These are phyloP conservation scores for Pachydiplax longipennis DNA, from an alignment of 2,888 invertebrate species.

Conservation along the genomic window DNA sequence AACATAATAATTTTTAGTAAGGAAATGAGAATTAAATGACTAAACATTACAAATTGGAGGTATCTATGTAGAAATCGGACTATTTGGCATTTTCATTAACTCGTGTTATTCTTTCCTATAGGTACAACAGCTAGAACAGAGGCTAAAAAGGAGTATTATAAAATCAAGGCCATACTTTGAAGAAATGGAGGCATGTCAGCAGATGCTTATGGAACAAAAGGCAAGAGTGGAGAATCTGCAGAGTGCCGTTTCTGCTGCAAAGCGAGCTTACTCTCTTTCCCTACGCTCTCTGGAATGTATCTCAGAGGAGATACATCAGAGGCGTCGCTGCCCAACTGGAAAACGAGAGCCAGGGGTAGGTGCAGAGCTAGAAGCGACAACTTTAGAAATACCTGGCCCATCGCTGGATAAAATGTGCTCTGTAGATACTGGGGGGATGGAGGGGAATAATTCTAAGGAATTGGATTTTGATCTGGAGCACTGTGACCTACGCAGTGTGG, in stretches of 20 bases:
- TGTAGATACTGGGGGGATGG: background rate
- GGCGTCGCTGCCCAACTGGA: slow-evolving; percentile 63
- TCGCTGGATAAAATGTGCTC: background rate
- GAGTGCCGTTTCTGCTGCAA: slow-evolving; percentile 78
- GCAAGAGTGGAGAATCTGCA: slow-evolving; percentile 83
- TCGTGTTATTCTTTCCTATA: slow-evolving; percentile 54
- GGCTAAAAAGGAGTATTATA: slow-evolving; percentile 79
- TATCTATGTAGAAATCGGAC: background rate
- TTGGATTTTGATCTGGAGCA: slow-evolving; percentile 65
- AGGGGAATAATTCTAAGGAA: background rate
- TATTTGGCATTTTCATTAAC: background rate
- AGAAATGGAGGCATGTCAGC: slow-evolving; percentile 85
- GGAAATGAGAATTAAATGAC: no score
- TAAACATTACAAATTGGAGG: no score
- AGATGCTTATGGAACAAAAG: slow-evolving; percentile 85
- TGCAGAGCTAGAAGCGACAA: slow-evolving; percentile 66
- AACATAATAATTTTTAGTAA: no score
- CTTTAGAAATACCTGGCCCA: slow-evolving; percentile 60
- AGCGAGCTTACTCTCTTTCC: slow-evolving; percentile 81
- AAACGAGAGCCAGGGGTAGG: slow-evolving; percentile 78
- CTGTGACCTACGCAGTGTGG: slow-evolving; percentile 65
- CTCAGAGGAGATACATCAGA: slow-evolving; percentile 87
- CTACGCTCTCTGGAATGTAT: slow-evolving; percentile 86
- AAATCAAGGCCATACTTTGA: slow-evolving; percentile 93
- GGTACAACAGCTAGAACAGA: slow-evolving; percentile 82